Evolutionary conservation across 2,113 vertebrate species (phyloP).

Genomic region (Oreotrochilus melanogaster): DNA sequence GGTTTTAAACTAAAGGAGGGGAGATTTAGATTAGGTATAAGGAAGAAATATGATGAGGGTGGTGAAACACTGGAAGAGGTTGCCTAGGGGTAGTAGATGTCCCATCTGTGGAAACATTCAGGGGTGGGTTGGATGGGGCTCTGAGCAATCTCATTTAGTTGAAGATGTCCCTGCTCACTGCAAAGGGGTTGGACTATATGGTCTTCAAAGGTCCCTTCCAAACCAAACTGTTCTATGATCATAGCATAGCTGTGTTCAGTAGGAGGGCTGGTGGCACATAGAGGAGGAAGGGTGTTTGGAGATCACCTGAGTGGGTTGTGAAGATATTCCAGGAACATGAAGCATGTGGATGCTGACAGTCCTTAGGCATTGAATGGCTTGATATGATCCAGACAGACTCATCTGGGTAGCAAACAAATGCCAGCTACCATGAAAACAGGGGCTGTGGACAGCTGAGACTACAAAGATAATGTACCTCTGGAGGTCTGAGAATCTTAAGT

Average conservation of each 20-base stretch:
- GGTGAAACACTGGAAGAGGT: not conserved
- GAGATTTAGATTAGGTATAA: not conserved
- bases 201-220: not conserved
- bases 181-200: not conserved
- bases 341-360: not conserved
- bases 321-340: not conserved
- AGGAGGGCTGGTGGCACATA: not conserved
- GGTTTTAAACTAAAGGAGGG: not conserved
- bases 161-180: not conserved
- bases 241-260: not conserved
- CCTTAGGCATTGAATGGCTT: not conserved
- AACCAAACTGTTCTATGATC: not conserved
- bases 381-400: not conserved
- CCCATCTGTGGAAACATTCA: not conserved
- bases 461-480: rapidly evolving
- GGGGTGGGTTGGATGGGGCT: not conserved
- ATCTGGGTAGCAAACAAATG: not conserved
- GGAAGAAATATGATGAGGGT: not conserved
- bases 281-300: not conserved
- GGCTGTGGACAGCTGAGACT: not conserved
- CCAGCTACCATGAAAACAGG: not conserved
- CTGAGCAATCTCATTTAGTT: not conserved
- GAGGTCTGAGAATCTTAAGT: not conserved
- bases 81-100: not conserved
- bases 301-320: not conserved